These are phyloP conservation scores for Pogoniulus pusillus DNA, from an alignment of 2,797 vertebrate genomes.

Conservation along the genomic window DNA sequence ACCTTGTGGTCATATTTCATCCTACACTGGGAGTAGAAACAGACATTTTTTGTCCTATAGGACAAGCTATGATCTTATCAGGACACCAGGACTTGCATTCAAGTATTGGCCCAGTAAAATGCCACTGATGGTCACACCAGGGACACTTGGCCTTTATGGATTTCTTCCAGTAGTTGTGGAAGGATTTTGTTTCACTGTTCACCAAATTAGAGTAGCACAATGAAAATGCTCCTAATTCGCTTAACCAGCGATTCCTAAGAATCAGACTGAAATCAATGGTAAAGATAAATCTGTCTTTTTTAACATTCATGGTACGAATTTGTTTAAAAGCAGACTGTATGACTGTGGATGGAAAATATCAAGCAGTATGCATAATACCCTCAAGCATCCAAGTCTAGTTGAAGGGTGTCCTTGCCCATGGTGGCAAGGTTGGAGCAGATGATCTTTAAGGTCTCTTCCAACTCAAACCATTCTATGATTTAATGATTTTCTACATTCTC, in stretches of 20 bases:
- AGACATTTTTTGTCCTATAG: neutral
- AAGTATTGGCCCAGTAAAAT: neutral
- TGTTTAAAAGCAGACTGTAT: neutral
- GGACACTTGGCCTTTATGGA: fast-evolving
- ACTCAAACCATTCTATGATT: too few species aligned
- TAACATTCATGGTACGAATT: neutral
- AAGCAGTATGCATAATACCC: neutral
- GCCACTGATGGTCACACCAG: neutral
- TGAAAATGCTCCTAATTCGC: neutral
- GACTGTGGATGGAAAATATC: neutral
- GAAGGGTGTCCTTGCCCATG: too few species aligned
- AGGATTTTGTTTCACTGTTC: neutral
- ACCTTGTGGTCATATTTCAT: neutral
- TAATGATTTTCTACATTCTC: conserved; percentile 44
- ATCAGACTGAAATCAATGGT: neutral
- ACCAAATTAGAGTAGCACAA: neutral
- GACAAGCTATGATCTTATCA: neutral
- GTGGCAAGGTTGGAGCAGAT: too few species aligned
- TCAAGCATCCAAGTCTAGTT: neutral
- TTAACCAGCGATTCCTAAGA: conserved; percentile 3
- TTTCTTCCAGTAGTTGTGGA: neutral
- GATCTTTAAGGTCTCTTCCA: too few species aligned
- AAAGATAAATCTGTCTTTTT: conserved; percentile 7
- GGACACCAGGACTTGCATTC: neutral
- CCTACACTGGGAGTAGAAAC: neutral